Conservation (phyloP, 2,797 vertebrate species). For the Leptodactylus fallax region DNA sequence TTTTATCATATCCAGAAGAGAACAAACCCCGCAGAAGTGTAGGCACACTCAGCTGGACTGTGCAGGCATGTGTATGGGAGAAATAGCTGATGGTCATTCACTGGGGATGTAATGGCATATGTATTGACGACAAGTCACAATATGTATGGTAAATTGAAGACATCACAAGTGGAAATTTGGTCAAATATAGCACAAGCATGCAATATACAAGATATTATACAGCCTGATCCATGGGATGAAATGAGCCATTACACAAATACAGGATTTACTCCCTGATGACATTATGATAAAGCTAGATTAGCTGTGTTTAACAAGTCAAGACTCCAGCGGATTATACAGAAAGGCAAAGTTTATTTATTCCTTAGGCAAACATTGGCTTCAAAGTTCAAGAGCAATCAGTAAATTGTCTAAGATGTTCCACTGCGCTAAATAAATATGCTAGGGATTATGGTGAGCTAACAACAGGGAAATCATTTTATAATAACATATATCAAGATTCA, state of each 20-base stretch:
- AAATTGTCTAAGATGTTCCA: conserved; percentile 18
- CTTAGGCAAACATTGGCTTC: conserved; percentile 18
- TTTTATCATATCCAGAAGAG: too few species aligned
- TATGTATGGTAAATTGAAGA: too few species aligned
- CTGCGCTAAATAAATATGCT: conserved; percentile 18
- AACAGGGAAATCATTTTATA: not conserved
- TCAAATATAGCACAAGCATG: not conserved
- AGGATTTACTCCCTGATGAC: not conserved
- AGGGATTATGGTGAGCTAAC: conserved; percentile 23
- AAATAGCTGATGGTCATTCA: not conserved
- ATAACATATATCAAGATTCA: not conserved
- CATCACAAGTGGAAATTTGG: not conserved
- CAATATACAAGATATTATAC: not conserved
- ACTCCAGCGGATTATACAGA: not conserved
- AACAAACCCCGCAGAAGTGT: too few species aligned
- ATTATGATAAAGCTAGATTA: not conserved
- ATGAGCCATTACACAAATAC: not conserved
- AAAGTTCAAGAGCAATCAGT: not conserved
- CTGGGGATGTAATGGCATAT: too few species aligned
- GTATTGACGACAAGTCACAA: not conserved
- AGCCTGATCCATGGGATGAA: not conserved
- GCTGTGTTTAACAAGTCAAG: conserved; percentile 19
- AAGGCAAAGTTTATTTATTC: not conserved
- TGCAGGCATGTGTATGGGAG: too few species aligned
- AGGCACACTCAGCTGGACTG: too few species aligned